phyloP scores from a whole-genome alignment of 2,888 invertebrate genomes.

The Hololepta plana region DNA sequence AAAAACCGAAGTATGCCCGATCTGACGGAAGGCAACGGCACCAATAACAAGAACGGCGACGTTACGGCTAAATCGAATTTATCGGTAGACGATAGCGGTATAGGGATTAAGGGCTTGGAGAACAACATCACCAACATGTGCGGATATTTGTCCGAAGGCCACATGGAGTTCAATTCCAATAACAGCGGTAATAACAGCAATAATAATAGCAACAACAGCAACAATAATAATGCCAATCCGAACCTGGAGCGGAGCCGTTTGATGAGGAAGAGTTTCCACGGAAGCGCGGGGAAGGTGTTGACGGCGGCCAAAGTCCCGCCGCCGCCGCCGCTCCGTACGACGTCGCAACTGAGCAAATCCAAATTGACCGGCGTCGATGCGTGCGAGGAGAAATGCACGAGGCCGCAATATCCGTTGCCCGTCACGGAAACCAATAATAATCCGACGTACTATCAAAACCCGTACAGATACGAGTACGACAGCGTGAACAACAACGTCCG shows the following conservation, averaged over 20 bases:
- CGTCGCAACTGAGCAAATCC: conserved; percentile 62
- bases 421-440: conserved; percentile 16
- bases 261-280: conserved; percentile 79
- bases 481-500: conserved; percentile 13
- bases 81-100: conserved; percentile 58
- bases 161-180: conserved; percentile 39
- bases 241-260: conserved; percentile 71
- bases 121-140: conserved; percentile 37
- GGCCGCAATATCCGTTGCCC: conserved; percentile 29
- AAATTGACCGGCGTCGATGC: conserved; percentile 32
- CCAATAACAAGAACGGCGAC: conserved; percentile 24
- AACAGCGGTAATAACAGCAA: conserved; percentile 73
- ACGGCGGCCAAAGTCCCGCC: conserved; percentile 73
- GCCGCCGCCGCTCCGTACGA: conserved; percentile 70
- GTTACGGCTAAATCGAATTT: conserved; percentile 26
- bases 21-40: conserved; percentile 64
- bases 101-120: conserved; percentile 44
- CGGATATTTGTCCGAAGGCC: conserved; percentile 76
- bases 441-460: conserved; percentile 12
- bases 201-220: conserved; percentile 63
- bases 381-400: conserved; percentile 26
- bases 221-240: conserved; percentile 46
- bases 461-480: conserved; percentile 28
- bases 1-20: conserved; percentile 89
- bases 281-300: conserved; percentile 63